phyloP scores from a whole-genome alignment of 2,113 vertebrate genomes.

The Tiliqua scincoides region DNA sequence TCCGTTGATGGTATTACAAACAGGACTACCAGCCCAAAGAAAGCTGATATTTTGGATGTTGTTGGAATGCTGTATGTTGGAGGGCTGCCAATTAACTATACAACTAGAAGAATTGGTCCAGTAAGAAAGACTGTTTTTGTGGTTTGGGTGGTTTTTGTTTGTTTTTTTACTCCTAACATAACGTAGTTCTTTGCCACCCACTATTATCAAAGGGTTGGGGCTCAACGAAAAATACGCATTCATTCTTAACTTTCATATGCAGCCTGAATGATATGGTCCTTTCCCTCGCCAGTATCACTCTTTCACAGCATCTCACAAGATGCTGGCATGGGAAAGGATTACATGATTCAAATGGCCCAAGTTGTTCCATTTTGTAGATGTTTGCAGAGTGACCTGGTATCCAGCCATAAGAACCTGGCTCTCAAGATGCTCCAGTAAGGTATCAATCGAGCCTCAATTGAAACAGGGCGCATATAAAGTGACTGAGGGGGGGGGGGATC shows the following conservation, averaged over 20 bases:
- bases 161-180: not conserved
- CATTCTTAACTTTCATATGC: not conserved
- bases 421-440: not conserved
- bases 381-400: not conserved
- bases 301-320: not conserved
- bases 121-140: slow-evolving; percentile 71
- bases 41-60: slow-evolving; percentile 93
- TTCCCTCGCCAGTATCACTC: not conserved
- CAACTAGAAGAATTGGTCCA: slow-evolving; percentile 91
- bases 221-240: not conserved
- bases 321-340: not conserved
- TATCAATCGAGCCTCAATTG: not conserved
- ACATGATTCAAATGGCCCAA: not conserved
- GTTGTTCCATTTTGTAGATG: not conserved
- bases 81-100: slow-evolving; percentile 92
- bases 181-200: not conserved
- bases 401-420: not conserved
- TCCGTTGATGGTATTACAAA: slow-evolving; percentile 83
- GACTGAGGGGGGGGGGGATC: not conserved
- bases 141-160: not conserved
- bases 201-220: not conserved
- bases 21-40: slow-evolving; percentile 88
- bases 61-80: slow-evolving; percentile 93
- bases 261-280: not conserved
- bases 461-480: too few species aligned